Base-by-base conservation (phyloP, 2,797 vertebrate species). In the Hydrolagus colliei region DNA sequence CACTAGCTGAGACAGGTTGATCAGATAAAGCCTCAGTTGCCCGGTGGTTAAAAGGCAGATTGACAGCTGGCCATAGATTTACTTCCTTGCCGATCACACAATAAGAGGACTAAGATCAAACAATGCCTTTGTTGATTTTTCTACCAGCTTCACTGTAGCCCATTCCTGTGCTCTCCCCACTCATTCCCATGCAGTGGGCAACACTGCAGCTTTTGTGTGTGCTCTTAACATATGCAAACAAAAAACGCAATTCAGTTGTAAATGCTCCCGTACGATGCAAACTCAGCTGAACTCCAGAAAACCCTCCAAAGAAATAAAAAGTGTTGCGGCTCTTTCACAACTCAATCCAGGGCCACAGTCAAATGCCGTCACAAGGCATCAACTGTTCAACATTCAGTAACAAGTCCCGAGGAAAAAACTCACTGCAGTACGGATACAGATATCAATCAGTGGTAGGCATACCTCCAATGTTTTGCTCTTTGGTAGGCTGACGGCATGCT, bases 401-500 rank as follows among this genome's bases (percentile, higher is more conserved):
- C 6, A 52, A 52, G 20, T 18, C 10, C 10, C 9, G 0, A 68
- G 14, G 65, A 41, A 20, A 35, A 68, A 62, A 85, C 1, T 11
- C 18, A 68, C 10, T 27, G 14, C 22, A 41, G 1, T 22, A 86
- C 1, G 10, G 52, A 72, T 1, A 0, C 9, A 86, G 61, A 22
- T 1, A 52, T 52, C 41, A 52, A 52, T 52, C 41, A 9, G 9
- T 12, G 16, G 27, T 68, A 0, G 86, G 87, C 90, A 91, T 90
- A 99, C 97, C 94, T 97, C 96, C 71, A 93, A 91, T 59, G 94
- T 95, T 89, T 92, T 95, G 59, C 91, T 95, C 89, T 93, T 93
- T 41, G 96, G 95, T 73, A 98, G 93, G 88, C 97, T 99, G 88
- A 95, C 94, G 0, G 94, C 93, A 90, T 96, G 96, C 86, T 94